phyloP scores from a whole-genome alignment of 2,797 vertebrate species.

The Acrossocheilus wenchowensis region DNA sequence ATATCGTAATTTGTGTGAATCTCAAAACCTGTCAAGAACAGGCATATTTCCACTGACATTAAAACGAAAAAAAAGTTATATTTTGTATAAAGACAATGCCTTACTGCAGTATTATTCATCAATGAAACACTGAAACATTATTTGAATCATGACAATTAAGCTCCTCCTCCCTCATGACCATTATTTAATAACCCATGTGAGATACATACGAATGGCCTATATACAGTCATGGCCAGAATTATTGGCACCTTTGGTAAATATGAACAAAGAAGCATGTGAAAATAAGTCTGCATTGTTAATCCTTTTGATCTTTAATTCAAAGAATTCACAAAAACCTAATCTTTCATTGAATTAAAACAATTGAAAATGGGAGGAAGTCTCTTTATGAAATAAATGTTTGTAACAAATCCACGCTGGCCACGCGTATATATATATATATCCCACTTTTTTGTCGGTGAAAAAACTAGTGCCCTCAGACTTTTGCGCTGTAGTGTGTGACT shows the following conservation, averaged over 20 bases:
- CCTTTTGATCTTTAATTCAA: background rate
- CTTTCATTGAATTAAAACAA: background rate
- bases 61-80: background rate
- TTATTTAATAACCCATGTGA: background rate
- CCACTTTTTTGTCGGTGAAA: background rate
- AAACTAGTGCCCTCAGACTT: too few relatives aligned
- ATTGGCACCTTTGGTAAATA: background rate
- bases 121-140: background rate
- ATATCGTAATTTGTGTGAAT: background rate
- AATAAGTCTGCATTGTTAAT: background rate
- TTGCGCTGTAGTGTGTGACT: too few relatives aligned
- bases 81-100: background rate
- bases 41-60: background rate
- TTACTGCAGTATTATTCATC: background rate
- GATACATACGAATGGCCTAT: too few relatives aligned
- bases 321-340: background rate
- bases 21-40: background rate
- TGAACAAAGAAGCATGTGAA: background rate
- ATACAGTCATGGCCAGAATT: too few relatives aligned
- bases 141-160: conserved; percentile 16
- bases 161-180: background rate
- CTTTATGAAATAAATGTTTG: background rate
- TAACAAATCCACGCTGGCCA: background rate
- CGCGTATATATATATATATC: background rate
- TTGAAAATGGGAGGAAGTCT: background rate